phyloP scores from a whole-genome alignment of 30 jellyfish, hydroid and myxozoan species.

The Aurelia coerulea region DNA sequence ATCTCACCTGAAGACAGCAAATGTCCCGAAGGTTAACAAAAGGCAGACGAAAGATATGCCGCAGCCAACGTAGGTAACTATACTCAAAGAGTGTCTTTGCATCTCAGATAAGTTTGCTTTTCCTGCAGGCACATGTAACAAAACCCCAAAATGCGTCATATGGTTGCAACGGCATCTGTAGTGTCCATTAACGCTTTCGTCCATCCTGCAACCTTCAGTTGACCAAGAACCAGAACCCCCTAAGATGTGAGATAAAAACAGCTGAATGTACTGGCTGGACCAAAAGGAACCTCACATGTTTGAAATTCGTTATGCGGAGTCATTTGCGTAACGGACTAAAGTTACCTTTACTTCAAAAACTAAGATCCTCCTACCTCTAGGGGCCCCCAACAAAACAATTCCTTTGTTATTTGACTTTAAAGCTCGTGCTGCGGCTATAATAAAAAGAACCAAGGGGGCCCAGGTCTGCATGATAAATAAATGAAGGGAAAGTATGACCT shows the following conservation, averaged over 20 bases:
- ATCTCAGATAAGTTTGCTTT: not conserved
- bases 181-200: not conserved
- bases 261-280: not conserved
- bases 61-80: slow-evolving; percentile 28
- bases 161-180: slow-evolving; percentile 38
- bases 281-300: too few relatives aligned
- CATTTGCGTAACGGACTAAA: too few relatives aligned
- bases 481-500: too few relatives aligned
- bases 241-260: not conserved
- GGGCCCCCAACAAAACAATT: too few relatives aligned
- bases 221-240: slow-evolving; percentile 43
- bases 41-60: slow-evolving; percentile 12
- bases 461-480: too few relatives aligned
- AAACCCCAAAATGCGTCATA: slow-evolving; percentile 30
- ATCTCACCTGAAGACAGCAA: slow-evolving; percentile 9
- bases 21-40: slow-evolving; percentile 13
- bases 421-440: too few relatives aligned
- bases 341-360: too few relatives aligned
- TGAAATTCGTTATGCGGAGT: too few relatives aligned
- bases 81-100: slow-evolving; percentile 12
- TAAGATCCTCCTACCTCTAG: too few relatives aligned
- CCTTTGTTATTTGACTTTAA: too few relatives aligned
- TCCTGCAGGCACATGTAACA: not conserved
- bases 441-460: too few relatives aligned
- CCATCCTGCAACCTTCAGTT: slow-evolving; percentile 1